Evolutionary conservation across 1,140 invertebrate genomes (phyloP).

Genomic region (Grapholita molesta): DNA sequence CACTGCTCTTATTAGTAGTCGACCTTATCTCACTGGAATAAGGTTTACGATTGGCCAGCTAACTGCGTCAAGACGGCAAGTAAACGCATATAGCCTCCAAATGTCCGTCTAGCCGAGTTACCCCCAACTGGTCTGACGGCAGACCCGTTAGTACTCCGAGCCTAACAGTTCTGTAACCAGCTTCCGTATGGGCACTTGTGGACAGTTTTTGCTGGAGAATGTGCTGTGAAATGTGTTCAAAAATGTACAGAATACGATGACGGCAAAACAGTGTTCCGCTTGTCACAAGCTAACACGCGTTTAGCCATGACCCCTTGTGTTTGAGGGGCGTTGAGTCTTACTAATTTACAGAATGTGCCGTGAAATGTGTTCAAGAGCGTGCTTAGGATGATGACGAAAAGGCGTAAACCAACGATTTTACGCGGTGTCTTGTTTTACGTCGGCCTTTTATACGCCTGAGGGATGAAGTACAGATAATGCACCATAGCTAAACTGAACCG

Average conservation of each 20-base stretch:
- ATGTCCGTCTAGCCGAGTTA: not conserved
- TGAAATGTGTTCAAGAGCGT: not conserved
- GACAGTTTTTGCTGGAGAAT: not conserved
- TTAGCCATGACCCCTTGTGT: not conserved
- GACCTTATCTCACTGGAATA: no score
- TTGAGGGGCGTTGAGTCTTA: not conserved
- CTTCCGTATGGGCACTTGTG: slow-evolving; percentile 2
- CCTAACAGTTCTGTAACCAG: slow-evolving; percentile 17
- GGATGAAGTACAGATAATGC: not conserved
- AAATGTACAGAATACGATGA: not conserved
- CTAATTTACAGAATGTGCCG: not conserved
- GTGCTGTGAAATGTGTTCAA: not conserved
- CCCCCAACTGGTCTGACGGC: slow-evolving; percentile 2
- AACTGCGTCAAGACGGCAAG: no score
- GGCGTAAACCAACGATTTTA: not conserved
- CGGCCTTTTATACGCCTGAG: not conserved
- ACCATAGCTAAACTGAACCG: not conserved
- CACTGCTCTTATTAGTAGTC: no score
- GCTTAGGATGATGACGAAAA: not conserved
- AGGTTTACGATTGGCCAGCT: no score
- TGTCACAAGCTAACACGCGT: not conserved
- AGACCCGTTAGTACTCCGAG: not conserved
- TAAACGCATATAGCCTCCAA: not conserved
- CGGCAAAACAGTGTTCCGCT: not conserved
- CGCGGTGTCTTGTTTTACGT: not conserved